A percentile compares a stretch with the other conserved stretches of the same genome.
phyloP scores from a whole-genome alignment of 2,113 vertebrate species.

The Tamias sibiricus region DNA sequence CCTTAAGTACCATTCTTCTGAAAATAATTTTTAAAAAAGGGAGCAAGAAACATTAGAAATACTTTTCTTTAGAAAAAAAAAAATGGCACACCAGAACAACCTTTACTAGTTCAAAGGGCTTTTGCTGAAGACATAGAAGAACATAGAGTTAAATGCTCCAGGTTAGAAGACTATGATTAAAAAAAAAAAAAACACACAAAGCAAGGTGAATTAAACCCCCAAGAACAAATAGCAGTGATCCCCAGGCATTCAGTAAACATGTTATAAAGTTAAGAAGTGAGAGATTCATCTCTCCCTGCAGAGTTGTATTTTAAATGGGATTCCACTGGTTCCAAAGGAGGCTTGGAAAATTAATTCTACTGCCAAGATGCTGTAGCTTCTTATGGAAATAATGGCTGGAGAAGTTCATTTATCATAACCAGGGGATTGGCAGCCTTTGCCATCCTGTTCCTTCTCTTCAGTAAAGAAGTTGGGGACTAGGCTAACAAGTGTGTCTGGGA shows the following conservation, averaged over 20 bases:
- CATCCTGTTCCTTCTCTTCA: neutral
- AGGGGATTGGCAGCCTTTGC: neutral
- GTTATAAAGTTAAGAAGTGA: neutral
- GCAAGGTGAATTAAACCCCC: neutral
- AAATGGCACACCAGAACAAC: neutral
- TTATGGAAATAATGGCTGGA: neutral
- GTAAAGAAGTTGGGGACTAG: neutral
- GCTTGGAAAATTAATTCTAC: neutral
- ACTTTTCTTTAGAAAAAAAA: constrained; percentile 1
- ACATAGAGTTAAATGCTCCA: neutral
- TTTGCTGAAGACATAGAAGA: constrained; percentile 3
- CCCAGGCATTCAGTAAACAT: neutral
- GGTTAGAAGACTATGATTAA: neutral
- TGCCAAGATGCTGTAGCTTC: constrained; percentile 11
- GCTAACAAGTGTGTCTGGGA: neutral
- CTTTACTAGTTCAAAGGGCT: neutral
- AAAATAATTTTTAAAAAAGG: constrained; percentile 23
- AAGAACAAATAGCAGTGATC: neutral
- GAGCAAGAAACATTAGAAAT: constrained; percentile 9
- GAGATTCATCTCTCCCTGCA: neutral
- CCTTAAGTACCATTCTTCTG: neutral
- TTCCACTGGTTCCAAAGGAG: neutral
- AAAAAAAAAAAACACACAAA: neutral
- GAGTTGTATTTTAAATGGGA: neutral
- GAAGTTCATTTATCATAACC: constrained; percentile 28